Evolutionary conservation across 2,888 invertebrate species (phyloP), one percentile per base, ranked within the genome.

Genomic region (Hemaris fuciformis): DNA sequence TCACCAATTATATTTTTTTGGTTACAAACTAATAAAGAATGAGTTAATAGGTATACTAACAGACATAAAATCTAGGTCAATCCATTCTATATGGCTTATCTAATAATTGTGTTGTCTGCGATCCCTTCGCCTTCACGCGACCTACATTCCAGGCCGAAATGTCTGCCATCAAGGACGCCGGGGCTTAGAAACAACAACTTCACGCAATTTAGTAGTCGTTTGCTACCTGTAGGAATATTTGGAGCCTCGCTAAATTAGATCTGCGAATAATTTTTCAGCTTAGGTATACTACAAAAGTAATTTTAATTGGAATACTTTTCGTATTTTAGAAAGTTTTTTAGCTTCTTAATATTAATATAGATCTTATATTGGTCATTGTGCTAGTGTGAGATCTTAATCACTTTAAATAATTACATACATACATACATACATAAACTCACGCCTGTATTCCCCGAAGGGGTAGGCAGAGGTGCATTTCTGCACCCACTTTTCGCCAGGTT

Each of bases 131-230:
- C 76, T 75, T 68, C 71, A 69, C 72, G 64, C 67, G 85, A 81
- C 85, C 86, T 86, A 85, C 79, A 85, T 86, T 82, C 78, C 68
- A 71, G 72, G 70, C 78, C 73, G 69, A 84, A 85, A 81, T 80
- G 78, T 76, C 83, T 81, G 75, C 71, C 71, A 77, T 72, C 83
- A 83, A 86, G 84, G 85, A 74, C 82, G 72, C 61, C 66, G 67
- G 64, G 70, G 67, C 66, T 65, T 63, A 70, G 60, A 66, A 70
- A 72, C 66, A 65, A 68, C 60, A 62, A 66, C 62, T 61, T 62
- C 20, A 41, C 34, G 27, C 41, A 34, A 58, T 58, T 58, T 38
- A 42, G 41, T 25, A 58, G 15, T 45, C 23, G 34, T 57, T 57
- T 57, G n/a, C 46, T 61, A 61, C 45, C 53, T 53, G 48, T 48